These are phyloP conservation scores for Coreoperca whiteheadi DNA, from an alignment of 2,113 vertebrate genomes.

Conservation along the genomic window DNA sequence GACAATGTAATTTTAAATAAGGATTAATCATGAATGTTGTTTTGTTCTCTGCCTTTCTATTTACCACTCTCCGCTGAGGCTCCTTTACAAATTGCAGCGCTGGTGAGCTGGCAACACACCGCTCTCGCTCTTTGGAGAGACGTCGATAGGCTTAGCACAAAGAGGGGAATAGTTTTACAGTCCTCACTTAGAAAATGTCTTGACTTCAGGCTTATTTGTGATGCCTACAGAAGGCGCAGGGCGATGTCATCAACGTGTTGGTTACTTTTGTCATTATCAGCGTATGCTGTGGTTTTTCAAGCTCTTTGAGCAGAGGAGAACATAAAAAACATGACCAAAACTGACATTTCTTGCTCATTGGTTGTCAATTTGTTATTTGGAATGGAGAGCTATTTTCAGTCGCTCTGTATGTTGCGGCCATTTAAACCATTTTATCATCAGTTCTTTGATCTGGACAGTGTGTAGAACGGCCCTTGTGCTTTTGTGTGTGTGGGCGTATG, in stretches of 20 bases:
- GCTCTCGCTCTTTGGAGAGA: constrained; percentile 30
- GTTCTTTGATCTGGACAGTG: constrained; percentile 1
- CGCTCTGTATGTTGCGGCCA: neutral
- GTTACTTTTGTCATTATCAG: neutral
- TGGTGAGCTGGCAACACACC: constrained; percentile 46
- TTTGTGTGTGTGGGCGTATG: neutral
- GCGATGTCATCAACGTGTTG: neutral
- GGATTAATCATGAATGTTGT: constrained; percentile 70
- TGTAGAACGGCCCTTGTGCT: neutral
- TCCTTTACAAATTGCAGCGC: constrained; percentile 55
- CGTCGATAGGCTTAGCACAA: constrained; percentile 35
- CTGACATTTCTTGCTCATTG: neutral
- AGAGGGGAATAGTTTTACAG: constrained; percentile 22
- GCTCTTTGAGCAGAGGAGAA: neutral
- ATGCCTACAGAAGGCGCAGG: neutral
- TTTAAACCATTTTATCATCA: neutral
- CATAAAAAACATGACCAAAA: neutral
- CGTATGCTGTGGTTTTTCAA: neutral
- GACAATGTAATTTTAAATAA: constrained; percentile 61
- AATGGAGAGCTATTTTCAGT: neutral
- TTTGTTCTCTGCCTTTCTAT: constrained; percentile 61
- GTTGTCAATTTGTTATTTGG: neutral
- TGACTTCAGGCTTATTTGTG: constrained; percentile 9
- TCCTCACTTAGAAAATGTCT: constrained; percentile 24
- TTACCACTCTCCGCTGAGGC: constrained; percentile 52